These are phyloP conservation scores for Ameiurus melas DNA, from an alignment of 2,113 vertebrate species.

Conservation along the genomic window DNA sequence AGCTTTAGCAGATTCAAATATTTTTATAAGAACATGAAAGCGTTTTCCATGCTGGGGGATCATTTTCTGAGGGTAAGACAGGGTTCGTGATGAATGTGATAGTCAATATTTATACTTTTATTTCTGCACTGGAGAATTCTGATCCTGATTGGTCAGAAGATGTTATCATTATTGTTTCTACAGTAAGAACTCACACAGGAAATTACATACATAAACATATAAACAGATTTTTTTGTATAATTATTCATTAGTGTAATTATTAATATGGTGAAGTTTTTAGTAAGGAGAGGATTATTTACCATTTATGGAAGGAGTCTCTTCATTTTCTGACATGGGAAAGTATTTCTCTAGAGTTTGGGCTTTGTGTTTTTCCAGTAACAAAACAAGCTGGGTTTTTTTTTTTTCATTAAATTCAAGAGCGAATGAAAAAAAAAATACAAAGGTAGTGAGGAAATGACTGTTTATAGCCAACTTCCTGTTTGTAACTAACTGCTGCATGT, in stretches of 20 bases:
- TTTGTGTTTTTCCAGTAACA: background rate
- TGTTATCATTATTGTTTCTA: background rate
- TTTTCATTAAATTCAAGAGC: background rate
- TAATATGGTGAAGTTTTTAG: background rate
- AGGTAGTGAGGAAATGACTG: too few species aligned
- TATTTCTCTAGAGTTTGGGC: background rate
- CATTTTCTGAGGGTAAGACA: background rate
- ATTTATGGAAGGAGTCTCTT: background rate
- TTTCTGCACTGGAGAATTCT: background rate
- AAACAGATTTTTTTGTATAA: background rate
- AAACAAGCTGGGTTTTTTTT: background rate
- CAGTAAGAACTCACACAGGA: too few species aligned
- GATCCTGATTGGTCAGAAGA: too few species aligned
- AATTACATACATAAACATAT: background rate
- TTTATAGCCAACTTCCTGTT: background rate
- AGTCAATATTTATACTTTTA: background rate
- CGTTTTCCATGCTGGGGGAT: background rate
- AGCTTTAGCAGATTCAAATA: background rate
- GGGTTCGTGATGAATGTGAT: background rate
- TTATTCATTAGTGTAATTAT: background rate
- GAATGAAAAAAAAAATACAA: background rate
- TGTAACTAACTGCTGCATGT: background rate
- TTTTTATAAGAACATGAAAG: background rate
- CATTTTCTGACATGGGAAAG: background rate
- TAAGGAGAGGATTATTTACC: background rate